Conservation (phyloP, 2,797 vertebrate species). For the Chelonia mydas region DNA sequence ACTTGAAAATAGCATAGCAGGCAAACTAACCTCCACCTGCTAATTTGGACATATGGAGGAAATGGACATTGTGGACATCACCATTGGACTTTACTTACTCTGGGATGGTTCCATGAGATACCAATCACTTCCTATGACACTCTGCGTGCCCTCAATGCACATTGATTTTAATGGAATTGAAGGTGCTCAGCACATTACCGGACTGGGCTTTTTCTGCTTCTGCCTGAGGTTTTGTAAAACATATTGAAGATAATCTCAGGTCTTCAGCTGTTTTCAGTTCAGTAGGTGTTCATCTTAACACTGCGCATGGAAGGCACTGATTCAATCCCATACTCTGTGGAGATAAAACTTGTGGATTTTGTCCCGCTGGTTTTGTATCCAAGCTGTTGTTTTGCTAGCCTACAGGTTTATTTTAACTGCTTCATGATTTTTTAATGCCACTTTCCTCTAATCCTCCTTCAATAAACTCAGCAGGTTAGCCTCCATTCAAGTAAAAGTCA, state of each 20-base stretch:
- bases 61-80: background rate
- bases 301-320: background rate
- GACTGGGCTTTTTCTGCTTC: background rate
- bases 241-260: conserved; percentile 4
- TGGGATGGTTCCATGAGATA: background rate
- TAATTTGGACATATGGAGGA: background rate
- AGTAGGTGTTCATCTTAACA: background rate
- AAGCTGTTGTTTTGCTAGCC: conserved; percentile 50
- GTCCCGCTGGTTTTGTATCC: conserved; percentile 48
- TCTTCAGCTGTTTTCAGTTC: conserved; percentile 19
- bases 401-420: conserved; percentile 64
- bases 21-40: background rate
- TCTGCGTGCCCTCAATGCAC: background rate
- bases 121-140: background rate
- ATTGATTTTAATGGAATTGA: conserved; percentile 19
- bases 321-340: conserved; percentile 18
- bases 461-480: conserved; percentile 47
- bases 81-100: background rate
- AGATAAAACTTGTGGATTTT: conserved; percentile 43
- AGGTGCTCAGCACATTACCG: background rate
- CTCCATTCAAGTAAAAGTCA: conserved; percentile 49
- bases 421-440: conserved; percentile 69
- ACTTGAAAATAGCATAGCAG: background rate
- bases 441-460: conserved; percentile 63
- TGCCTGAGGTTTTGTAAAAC: background rate